phyloP scores from a whole-genome alignment of 2,888 invertebrate species.

The Macrosiphum euphorbiae region DNA sequence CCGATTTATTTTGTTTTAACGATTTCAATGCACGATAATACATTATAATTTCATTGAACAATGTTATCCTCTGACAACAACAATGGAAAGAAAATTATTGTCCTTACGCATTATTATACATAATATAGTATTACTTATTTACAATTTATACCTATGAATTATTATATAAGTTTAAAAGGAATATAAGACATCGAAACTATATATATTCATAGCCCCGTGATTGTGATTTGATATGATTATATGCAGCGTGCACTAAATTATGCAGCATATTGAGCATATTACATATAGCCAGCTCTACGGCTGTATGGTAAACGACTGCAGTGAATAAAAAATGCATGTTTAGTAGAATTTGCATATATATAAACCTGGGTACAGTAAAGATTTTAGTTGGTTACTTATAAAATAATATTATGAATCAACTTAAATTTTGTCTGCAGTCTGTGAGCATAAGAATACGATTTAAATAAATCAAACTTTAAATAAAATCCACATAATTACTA shows the following conservation, averaged over 20 bases:
- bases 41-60: background rate
- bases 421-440: background rate
- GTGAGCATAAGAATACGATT: background rate
- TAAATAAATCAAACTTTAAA: background rate
- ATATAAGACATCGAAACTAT: background rate
- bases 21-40: background rate
- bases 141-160: background rate
- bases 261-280: background rate
- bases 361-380: background rate
- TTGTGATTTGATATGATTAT: background rate
- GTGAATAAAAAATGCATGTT: background rate
- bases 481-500: background rate
- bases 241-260: background rate
- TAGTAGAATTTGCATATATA: background rate
- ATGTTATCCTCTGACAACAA: slow-evolving; percentile 7
- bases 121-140: background rate
- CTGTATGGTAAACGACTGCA: background rate
- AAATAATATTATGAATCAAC: background rate
- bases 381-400: background rate
- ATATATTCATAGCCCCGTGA: background rate
- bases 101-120: background rate
- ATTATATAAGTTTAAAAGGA: background rate
- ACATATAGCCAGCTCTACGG: background rate
- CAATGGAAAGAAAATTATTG: background rate
- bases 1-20: background rate